phyloP scores from a whole-genome alignment of 2,888 invertebrate genomes.

The Idaea aversata region DNA sequence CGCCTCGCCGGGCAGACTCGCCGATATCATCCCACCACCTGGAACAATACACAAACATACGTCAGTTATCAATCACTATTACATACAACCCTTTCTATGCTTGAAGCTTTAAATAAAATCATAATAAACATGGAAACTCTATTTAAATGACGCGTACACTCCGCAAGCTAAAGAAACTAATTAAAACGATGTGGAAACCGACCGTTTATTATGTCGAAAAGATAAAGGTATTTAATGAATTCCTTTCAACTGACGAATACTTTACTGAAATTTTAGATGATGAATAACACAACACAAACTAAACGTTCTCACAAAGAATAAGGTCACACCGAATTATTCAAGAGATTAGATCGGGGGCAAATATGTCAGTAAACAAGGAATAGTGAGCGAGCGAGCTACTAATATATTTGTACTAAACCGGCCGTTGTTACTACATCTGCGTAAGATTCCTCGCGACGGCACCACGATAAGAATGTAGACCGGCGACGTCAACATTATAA shows the following conservation, averaged over 20 bases:
- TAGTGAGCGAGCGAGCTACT: background rate
- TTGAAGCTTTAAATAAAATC: background rate
- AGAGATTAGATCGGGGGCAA: background rate
- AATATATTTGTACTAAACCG: background rate
- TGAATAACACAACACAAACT: background rate
- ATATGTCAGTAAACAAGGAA: background rate
- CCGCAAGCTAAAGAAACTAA: background rate
- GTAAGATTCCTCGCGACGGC: conserved; percentile 54
- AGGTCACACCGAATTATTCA: background rate
- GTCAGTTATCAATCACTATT: conserved; percentile 6
- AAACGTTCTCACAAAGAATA: background rate
- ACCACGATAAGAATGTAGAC: conserved; percentile 73
- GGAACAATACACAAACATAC: conserved; percentile 27
- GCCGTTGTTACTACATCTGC: conserved; percentile 45
- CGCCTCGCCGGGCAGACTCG: conserved; percentile 84
- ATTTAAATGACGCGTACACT: background rate
- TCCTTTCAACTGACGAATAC: background rate
- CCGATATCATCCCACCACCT: conserved; percentile 85
- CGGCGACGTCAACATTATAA: conserved; percentile 74
- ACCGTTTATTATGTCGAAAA: background rate
- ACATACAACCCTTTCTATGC: background rate
- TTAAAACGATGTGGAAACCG: conserved; percentile 1
- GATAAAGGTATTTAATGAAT: background rate
- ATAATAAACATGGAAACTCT: background rate
- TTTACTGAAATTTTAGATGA: background rate